Evolutionary conservation across 2,797 vertebrate genomes (phyloP).

Genomic region (Lacerta viridis): DNA sequence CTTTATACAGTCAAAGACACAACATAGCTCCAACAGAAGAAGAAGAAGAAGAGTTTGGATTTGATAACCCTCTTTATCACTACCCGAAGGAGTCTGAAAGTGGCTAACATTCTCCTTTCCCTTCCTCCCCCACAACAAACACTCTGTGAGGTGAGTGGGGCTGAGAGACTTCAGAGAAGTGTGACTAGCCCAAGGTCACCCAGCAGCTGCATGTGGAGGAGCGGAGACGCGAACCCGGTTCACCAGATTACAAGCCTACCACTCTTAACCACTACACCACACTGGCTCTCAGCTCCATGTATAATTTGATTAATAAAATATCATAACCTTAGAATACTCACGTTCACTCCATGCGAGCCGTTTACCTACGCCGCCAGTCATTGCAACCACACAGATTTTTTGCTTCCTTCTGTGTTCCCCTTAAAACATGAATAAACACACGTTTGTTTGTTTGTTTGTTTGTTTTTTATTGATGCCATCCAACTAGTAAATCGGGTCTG

Average conservation of each 20-base stretch:
- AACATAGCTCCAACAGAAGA: neutral
- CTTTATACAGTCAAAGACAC: neutral
- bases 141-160: too few relatives aligned
- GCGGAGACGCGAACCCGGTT: too few relatives aligned
- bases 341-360: conserved; percentile 60
- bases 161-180: too few relatives aligned
- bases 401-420: conserved; percentile 51
- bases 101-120: too few relatives aligned
- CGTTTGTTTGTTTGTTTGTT: conserved; percentile 42
- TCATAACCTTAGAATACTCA: conserved; percentile 58
- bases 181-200: too few relatives aligned
- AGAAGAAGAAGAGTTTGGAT: too few relatives aligned
- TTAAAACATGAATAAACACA: conserved; percentile 53
- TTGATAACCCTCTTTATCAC: too few relatives aligned
- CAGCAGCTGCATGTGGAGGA: too few relatives aligned
- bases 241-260: too few relatives aligned
- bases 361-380: conserved; percentile 43
- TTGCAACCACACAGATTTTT: conserved; percentile 13
- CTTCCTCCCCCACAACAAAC: too few relatives aligned
- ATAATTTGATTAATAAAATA: neutral
- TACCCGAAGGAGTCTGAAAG: too few relatives aligned
- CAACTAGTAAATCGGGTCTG: conserved; percentile 16
- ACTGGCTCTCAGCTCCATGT: neutral
- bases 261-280: too few relatives aligned
- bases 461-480: conserved; percentile 31